Conservation (phyloP, 2,888 invertebrate genomes). For the Luffia ferchaultella region DNA sequence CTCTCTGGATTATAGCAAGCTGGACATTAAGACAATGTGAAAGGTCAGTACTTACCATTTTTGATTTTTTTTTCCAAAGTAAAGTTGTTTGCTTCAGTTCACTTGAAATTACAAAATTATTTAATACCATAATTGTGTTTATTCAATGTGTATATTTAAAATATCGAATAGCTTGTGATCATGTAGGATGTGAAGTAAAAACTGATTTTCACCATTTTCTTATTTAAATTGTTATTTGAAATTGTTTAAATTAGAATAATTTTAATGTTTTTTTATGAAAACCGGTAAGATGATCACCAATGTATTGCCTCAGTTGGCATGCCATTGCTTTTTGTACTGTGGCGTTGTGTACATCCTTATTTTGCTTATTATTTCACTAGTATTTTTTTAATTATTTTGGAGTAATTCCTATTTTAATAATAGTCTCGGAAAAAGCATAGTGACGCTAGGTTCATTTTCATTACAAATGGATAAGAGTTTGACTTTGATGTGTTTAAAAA, state of each 20-base stretch:
- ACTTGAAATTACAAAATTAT: neutral
- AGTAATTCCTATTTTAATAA: slow-evolving; percentile 9
- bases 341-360: slow-evolving; percentile 41
- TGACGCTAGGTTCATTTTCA: slow-evolving; percentile 48
- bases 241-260: neutral
- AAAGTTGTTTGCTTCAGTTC: neutral
- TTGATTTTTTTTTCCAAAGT: neutral
- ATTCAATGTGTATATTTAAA: neutral
- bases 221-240: neutral
- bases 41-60: slow-evolving; percentile 72
- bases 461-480: slow-evolving; percentile 59
- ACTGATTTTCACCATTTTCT: neutral
- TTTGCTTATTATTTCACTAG: slow-evolving; percentile 45
- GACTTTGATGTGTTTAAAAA: slow-evolving; percentile 53
- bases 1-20: slow-evolving; percentile 98
- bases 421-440: slow-evolving; percentile 25
- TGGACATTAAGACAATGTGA: slow-evolving; percentile 99
- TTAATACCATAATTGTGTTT: no score
- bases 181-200: neutral
- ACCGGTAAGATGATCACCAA: neutral
- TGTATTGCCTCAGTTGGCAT: slow-evolving; percentile 48
- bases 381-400: slow-evolving; percentile 34
- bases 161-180: neutral
- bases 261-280: neutral
- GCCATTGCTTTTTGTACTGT: slow-evolving; percentile 57